Conservation (phyloP, 2,888 invertebrate species). For the Amiota communis region DNA sequence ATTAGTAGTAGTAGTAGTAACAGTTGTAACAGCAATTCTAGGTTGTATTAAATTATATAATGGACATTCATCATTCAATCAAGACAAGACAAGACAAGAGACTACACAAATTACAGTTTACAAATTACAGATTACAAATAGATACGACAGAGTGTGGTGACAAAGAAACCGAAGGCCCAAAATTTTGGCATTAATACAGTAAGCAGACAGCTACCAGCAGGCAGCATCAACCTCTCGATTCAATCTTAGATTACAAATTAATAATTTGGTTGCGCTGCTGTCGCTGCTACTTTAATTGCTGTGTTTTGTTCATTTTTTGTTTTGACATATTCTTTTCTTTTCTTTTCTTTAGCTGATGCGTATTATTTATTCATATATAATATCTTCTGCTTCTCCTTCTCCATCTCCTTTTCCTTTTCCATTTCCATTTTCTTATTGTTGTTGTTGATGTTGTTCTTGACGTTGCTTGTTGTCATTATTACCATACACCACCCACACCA, state of each 20-base stretch:
- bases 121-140: not conserved
- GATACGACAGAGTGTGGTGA: not conserved
- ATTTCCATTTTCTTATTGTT: not conserved
- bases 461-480: constrained; percentile 1
- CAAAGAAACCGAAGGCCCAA: too few relatives aligned
- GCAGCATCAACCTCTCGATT: not conserved
- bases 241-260: not conserved
- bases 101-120: too few relatives aligned
- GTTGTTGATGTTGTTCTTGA: not conserved
- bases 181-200: too few relatives aligned
- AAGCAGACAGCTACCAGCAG: too few relatives aligned
- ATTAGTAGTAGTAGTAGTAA: constrained; percentile 24
- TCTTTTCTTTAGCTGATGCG: not conserved
- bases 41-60: constrained; percentile 62
- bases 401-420: not conserved
- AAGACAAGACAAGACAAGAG: not conserved
- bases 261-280: constrained; percentile 7
- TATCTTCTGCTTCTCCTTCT: not conserved
- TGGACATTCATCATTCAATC: not conserved
- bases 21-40: constrained; percentile 45
- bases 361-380: not conserved
- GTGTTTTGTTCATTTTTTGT: too few relatives aligned
- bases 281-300: not conserved
- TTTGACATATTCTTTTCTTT: not conserved
- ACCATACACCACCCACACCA: constrained; percentile 2